phyloP scores from a whole-genome alignment of 2,113 vertebrate genomes.

The Cololabis saira region DNA sequence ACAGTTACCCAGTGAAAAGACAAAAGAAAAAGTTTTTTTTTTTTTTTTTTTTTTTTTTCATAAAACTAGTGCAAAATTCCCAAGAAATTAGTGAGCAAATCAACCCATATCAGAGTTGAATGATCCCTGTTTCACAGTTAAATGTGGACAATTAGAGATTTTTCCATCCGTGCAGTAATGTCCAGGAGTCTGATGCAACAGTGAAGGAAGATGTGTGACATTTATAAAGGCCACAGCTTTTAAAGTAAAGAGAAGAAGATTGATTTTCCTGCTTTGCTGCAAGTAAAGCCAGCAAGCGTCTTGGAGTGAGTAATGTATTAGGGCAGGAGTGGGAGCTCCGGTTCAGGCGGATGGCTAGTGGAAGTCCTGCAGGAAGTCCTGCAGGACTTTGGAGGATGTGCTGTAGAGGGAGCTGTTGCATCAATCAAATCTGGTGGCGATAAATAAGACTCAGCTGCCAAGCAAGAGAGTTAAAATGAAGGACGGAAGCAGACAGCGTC shows the following conservation, averaged over 20 bases:
- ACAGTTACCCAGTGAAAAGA: no score
- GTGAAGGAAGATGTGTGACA: neutral
- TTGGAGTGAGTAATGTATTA: conserved; percentile 27
- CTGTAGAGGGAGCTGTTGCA: conserved; percentile 65
- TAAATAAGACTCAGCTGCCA: conserved; percentile 47
- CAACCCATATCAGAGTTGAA: neutral
- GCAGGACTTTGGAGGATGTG: conserved; percentile 40
- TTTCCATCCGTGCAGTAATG: conserved; percentile 18
- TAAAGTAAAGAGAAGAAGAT: conserved; percentile 33
- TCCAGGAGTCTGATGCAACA: conserved; percentile 17
- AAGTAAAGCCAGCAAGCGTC: conserved; percentile 29
- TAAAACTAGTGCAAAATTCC: neutral
- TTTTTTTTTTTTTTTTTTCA: no score
- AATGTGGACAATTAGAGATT: conserved; percentile 1
- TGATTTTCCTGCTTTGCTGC: conserved; percentile 38
- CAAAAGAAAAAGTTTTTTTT: no score
- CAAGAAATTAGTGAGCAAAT: neutral
- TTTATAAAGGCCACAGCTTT: conserved; percentile 30
- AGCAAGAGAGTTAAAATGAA: conserved; percentile 42
- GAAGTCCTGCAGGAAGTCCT: conserved; percentile 15
- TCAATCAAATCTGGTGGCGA: conserved; percentile 56
- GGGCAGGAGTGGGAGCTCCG: conserved; percentile 16
- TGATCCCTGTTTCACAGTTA: neutral
- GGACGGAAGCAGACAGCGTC: conserved; percentile 17
- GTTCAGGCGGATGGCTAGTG: conserved; percentile 9